phyloP scores from a whole-genome alignment of 2,888 invertebrate genomes.

The Gnatocerus cornutus region DNA sequence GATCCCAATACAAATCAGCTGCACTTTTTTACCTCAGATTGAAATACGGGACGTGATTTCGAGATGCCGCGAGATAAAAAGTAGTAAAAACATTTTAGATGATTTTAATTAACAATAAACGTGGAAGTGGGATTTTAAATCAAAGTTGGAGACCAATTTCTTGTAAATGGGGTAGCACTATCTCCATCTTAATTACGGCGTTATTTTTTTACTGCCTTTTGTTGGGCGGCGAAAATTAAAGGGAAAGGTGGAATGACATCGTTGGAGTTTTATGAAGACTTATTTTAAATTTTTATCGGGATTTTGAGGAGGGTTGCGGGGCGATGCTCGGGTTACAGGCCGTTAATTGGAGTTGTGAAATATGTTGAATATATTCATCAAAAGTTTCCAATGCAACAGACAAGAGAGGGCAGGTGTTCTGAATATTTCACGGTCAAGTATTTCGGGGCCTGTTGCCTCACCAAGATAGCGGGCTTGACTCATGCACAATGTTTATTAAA shows the following conservation, averaged over 20 bases:
- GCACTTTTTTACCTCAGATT: constrained; percentile 40
- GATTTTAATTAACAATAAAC: constrained; percentile 34
- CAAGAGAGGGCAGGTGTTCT: constrained; percentile 25
- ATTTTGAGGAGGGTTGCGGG: background rate
- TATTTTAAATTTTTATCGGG: background rate
- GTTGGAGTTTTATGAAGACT: background rate
- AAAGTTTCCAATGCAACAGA: constrained; percentile 14
- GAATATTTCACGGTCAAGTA: constrained; percentile 15
- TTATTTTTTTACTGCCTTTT: constrained; percentile 21
- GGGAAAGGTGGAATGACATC: constrained; percentile 4
- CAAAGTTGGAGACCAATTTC: constrained; percentile 7
- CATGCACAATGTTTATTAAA: background rate
- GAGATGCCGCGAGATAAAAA: constrained; percentile 25
- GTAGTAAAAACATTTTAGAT: constrained; percentile 17
- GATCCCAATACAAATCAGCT: constrained; percentile 39
- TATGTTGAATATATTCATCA: constrained; percentile 32
- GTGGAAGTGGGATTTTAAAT: constrained; percentile 15
- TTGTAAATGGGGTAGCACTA: constrained; percentile 10
- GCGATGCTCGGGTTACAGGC: background rate
- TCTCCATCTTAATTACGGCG: constrained; percentile 22
- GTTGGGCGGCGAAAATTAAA: background rate
- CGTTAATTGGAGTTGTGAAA: constrained; percentile 24
- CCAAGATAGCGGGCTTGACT: background rate
- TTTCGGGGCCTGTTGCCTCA: background rate
- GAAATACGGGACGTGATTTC: constrained; percentile 25